Evolutionary conservation across 2,888 invertebrate genomes (phyloP), one percentile per base, ranked within the genome.

Genomic region (Andrena bucephala): DNA sequence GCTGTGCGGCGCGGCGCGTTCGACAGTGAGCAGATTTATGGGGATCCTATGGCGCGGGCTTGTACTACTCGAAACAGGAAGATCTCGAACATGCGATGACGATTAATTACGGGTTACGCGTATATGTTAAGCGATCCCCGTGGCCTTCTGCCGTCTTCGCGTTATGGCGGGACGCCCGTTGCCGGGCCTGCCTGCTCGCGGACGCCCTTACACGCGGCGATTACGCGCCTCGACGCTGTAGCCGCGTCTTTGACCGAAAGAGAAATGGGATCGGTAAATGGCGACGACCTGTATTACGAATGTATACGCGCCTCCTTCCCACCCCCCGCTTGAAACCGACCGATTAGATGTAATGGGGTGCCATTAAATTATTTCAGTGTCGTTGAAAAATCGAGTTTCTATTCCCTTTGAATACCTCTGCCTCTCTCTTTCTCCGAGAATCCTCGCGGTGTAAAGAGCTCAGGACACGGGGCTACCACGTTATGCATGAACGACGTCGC

Each of bases 331-430:
- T 57, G 81, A 82, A 83, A 85, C 86, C 50, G 76, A 73, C 33
- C 81, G 83, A 89, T 90, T 86, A 86, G 42, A 13, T 5, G 13
- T 42, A 42, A 42, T 16, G 20, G 24, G 85, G 86, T 87, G 81
- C 85, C 85, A 87, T 87, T 90, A 85, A 89, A 89, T 91, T 90
- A 89, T 90, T 90, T 89, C 83, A 82, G 70, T 66, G 83, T 86
- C 80, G 85, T 88, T 87, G 91, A 88, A 89, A 90, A 90, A 91
- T 87, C 85, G 87, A 90, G 91, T 92, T 92, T 92, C 91, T 87
- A 90, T 89, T 89, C 81, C 84, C 83, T 74, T 72, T 65, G 76
- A 80, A 60, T 50, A 48, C 36, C 24, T 27, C 50, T 33, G 27
- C 24, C 27, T 8, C 8, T 31, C 48, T n/a, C 54, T 42, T 57